Conservation (phyloP, 2,797 vertebrate genomes). For the Silurus aristotelis region DNA sequence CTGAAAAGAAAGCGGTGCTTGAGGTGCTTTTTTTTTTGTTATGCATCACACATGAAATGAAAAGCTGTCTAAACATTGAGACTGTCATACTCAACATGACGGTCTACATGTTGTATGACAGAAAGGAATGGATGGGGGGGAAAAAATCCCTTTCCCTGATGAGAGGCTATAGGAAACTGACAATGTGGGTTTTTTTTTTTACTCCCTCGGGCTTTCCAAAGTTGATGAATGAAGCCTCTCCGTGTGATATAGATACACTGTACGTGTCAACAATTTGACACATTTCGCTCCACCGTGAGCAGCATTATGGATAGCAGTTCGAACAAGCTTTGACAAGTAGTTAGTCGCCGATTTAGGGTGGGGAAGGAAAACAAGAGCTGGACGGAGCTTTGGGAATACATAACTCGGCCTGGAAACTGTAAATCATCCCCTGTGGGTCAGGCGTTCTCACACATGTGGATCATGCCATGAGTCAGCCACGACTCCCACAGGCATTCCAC, state of each 20-base stretch:
- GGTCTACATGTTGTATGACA: background rate
- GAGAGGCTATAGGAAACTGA: constrained; percentile 47
- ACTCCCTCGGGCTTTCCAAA: constrained; percentile 57
- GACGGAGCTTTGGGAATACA: constrained; percentile 51
- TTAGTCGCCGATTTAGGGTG: background rate
- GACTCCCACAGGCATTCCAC: constrained; percentile 55
- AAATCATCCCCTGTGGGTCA: constrained; percentile 61
- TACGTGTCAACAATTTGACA: constrained; percentile 61
- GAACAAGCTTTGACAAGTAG: constrained; percentile 50
- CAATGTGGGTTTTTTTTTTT: constrained; percentile 61
- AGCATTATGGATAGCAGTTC: background rate
- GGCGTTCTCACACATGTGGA: constrained; percentile 61
- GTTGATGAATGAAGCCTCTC: constrained; percentile 63
- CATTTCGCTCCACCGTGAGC: constrained; percentile 55
- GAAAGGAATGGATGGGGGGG: background rate
- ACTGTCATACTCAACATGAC: background rate
- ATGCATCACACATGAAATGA: constrained; percentile 37
- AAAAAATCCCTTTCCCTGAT: constrained; percentile 31
- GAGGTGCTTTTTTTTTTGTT: constrained; percentile 12
- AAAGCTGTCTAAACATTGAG: constrained; percentile 5
- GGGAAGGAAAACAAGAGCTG: constrained; percentile 45
- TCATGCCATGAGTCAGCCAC: constrained; percentile 58
- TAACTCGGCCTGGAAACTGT: constrained; percentile 60
- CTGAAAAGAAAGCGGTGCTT: no score
- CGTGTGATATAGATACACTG: constrained; percentile 49